Base-by-base conservation (phyloP, 2,888 invertebrate species). In the Calameuta idolon region DNA sequence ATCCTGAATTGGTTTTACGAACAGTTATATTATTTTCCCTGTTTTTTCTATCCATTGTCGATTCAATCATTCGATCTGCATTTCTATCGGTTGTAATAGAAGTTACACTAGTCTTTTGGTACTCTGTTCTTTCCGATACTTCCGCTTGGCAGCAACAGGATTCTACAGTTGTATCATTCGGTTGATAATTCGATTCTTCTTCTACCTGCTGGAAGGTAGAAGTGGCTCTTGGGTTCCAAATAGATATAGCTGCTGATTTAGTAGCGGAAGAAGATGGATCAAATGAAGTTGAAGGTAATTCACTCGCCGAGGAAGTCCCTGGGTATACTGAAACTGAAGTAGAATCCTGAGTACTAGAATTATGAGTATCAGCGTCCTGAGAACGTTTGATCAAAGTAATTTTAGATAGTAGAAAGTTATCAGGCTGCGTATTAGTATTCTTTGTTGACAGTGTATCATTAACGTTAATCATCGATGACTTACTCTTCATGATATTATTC, bases 401-500 rank as follows among this genome's bases (percentile, higher is more conserved):
- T 55, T 55, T 23, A 15, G 55, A 55, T 55, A 23, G 9, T 55
- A 9, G 9, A 55, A 23, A 55, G 1, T 55, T 55, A 23, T 55
- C 55, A 55, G 55, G 55, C 9, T 55, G 55, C 55, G 5, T 2
- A 55, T 9, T 55, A 55, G 55, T 55, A 55, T 55, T 23, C 23
- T 23, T 55, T 23, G 55, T 23, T 9, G 23, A 23, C 1, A 55
- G 9, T 55, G 23, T 55, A 23, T 23, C 55, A 23, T 5, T 71
- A 34, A 34, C 12, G 9, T 71, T 71, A 31, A 71, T 11, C 71
- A 34, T 71, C 15, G 71, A 33, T 12, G 34, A 31, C 69, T 69
- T 77, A 34, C 35, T 74, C 74, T 78, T 83, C 73, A 84, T 83
- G 9, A 74, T 77, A 33, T 78, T 81, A 34, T 85, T 85, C 76